A percentile compares a stretch with the other conserved stretches of the same genome.
phyloP scores from a whole-genome alignment of 2,888 invertebrate genomes.

The Nemapogon koenigi region DNA sequence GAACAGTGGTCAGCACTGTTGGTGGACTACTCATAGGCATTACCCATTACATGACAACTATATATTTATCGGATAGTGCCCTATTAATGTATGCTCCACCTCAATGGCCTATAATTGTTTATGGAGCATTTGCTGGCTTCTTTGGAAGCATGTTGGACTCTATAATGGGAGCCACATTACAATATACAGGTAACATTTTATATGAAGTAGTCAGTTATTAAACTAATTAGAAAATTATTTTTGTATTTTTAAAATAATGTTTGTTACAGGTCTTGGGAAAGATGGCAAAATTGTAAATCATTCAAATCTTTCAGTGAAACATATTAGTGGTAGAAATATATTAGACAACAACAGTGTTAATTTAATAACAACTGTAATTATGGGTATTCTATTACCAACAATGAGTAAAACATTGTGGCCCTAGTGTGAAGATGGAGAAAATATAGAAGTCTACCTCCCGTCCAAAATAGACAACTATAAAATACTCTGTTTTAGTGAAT shows the following conservation, averaged over 20 bases:
- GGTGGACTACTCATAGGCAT: constrained; percentile 78
- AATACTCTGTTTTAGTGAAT: no score
- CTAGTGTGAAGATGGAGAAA: no score
- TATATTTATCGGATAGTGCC: constrained; percentile 67
- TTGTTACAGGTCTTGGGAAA: constrained; percentile 69
- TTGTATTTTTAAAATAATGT: constrained; percentile 11
- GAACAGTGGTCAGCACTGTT: constrained; percentile 62
- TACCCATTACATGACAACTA: constrained; percentile 71
- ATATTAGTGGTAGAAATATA: constrained; percentile 77
- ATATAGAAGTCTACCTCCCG: no score
- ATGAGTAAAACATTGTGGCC: constrained; percentile 50
- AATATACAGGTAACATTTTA: constrained; percentile 74
- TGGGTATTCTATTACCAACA: constrained; percentile 73
- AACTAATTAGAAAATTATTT: constrained; percentile 10
- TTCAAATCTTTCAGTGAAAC: constrained; percentile 71
- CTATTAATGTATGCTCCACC: constrained; percentile 66
- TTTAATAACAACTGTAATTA: constrained; percentile 78
- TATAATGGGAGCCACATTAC: constrained; percentile 81
- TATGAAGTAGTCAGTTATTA: background rate
- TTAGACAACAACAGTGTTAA: constrained; percentile 91
- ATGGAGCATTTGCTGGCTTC: constrained; percentile 77
- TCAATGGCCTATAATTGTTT: constrained; percentile 80
- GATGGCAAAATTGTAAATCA: constrained; percentile 74
- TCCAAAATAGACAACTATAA: no score
- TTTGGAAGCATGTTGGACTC: constrained; percentile 86